A percentile compares a stretch with the other conserved stretches of the same genome.
Evolutionary conservation across 2,888 invertebrate species (phyloP).

Genomic region (Eupsilia transversa): DNA sequence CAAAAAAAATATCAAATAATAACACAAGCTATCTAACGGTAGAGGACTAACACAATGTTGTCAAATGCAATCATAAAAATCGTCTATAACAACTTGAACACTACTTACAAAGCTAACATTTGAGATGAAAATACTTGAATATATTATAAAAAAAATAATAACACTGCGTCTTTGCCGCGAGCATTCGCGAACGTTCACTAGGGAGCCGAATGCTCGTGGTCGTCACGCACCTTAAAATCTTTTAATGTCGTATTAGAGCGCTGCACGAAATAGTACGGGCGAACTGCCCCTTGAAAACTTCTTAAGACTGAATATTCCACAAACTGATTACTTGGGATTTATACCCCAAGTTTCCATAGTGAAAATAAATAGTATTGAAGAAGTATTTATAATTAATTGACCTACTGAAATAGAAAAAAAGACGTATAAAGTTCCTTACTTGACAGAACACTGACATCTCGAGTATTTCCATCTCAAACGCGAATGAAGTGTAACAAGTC

Average conservation of each 20-base stretch:
- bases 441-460: not conserved
- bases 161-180: not conserved
- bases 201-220: constrained; percentile 3
- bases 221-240: too few species aligned
- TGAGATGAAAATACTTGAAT: constrained; percentile 45
- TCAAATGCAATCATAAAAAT: constrained; percentile 79
- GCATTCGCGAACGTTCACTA: constrained; percentile 2
- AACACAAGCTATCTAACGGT: constrained; percentile 82
- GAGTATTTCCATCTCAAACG: constrained; percentile 55
- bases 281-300: not conserved
- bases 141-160: not conserved
- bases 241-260: not conserved
- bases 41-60: constrained; percentile 74
- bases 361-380: not conserved
- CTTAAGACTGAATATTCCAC: not conserved
- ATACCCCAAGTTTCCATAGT: not conserved
- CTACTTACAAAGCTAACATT: constrained; percentile 53
- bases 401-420: not conserved
- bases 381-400: not conserved
- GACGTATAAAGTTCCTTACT: not conserved
- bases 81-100: constrained; percentile 62
- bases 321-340: not conserved
- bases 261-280: not conserved
- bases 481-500: constrained; percentile 61
- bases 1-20: constrained; percentile 86